phyloP scores from a whole-genome alignment of 2,888 invertebrate species.

The Gastrophysa polygoni region DNA sequence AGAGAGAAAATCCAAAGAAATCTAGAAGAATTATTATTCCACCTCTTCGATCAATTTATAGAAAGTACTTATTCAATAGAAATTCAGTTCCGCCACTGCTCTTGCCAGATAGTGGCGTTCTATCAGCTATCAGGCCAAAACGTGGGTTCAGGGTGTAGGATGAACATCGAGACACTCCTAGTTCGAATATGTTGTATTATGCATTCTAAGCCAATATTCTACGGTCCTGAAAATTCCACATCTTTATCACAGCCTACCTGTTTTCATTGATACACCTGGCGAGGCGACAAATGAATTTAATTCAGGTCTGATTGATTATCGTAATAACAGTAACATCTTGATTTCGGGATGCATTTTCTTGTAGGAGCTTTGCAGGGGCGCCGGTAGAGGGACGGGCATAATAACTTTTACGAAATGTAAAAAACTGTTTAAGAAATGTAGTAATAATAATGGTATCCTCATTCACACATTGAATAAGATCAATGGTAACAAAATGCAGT shows the following conservation, averaged over 20 bases:
- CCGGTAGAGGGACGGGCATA: too few relatives aligned
- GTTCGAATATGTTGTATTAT: constrained; percentile 48
- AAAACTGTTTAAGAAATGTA: too few relatives aligned
- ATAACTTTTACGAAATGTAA: too few relatives aligned
- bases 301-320: not conserved
- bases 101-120: constrained; percentile 42
- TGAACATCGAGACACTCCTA: constrained; percentile 47
- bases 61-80: too few relatives aligned
- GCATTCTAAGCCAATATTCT: constrained; percentile 44
- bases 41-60: too few relatives aligned
- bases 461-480: too few relatives aligned
- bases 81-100: not conserved
- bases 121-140: constrained; percentile 37
- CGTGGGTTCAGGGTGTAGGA: constrained; percentile 48
- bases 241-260: constrained; percentile 16
- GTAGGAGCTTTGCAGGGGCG: too few relatives aligned
- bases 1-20: too few relatives aligned
- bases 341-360: not conserved
- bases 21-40: too few relatives aligned
- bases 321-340: not conserved
- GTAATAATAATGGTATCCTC: too few relatives aligned
- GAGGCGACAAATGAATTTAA: constrained; percentile 9
- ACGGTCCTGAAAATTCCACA: constrained; percentile 23
- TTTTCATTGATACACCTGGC: constrained; percentile 7
- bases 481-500: too few relatives aligned